Percentiles rank a stretch among this genome's conserved stretches.
phyloP scores from a whole-genome alignment of 2,113 vertebrate genomes.

The Hemibagrus wyckioides region DNA sequence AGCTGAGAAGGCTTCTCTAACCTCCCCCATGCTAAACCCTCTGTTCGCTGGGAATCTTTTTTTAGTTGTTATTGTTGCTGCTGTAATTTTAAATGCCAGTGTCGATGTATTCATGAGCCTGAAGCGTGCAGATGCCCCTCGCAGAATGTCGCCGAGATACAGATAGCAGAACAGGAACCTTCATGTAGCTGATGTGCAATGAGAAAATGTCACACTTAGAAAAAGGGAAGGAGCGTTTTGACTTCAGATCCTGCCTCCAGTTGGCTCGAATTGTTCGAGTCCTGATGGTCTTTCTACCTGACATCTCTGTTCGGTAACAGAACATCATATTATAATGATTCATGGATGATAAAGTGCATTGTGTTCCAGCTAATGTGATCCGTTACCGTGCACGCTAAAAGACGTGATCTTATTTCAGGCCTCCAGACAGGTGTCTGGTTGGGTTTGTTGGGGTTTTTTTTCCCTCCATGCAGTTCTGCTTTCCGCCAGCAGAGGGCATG shows the following conservation, averaged over 20 bases:
- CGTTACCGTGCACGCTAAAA: background rate
- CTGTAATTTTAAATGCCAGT: constrained; percentile 31
- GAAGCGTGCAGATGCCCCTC: constrained; percentile 10
- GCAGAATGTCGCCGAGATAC: constrained; percentile 35
- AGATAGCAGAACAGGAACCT: constrained; percentile 26
- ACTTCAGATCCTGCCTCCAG: background rate
- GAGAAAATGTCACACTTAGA: constrained; percentile 28
- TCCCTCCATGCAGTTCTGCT: background rate
- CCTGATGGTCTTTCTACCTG: background rate
- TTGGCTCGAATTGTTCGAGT: background rate
- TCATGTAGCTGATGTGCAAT: background rate
- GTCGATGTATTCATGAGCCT: constrained; percentile 4
- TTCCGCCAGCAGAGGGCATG: constrained; percentile 52
- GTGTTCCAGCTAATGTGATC: background rate
- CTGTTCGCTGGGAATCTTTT: background rate
- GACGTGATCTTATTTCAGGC: background rate
- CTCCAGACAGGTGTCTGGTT: background rate
- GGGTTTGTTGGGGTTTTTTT: background rate
- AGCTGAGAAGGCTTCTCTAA: background rate
- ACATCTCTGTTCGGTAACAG: background rate
- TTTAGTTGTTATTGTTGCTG: constrained; percentile 28
- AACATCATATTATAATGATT: constrained; percentile 4
- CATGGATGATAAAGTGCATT: background rate
- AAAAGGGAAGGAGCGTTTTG: background rate
- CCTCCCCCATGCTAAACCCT: background rate